Base-by-base conservation (phyloP, 2,888 invertebrate species). In the Ormyrus labotus region DNA sequence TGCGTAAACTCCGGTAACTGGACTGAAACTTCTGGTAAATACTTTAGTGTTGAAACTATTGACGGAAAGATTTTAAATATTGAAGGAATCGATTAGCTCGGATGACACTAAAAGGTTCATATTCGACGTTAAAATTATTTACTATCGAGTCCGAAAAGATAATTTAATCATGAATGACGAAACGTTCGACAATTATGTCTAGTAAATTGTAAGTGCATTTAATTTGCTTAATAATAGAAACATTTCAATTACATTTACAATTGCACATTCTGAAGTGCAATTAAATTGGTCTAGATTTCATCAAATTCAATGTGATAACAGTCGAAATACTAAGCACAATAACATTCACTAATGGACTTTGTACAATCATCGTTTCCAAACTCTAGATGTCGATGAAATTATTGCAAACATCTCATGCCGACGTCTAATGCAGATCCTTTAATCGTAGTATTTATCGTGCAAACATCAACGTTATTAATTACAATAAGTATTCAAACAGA, bases 261-360 rank as follows among this genome's bases (percentile, higher is more conserved):
- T 34, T n/a, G 34, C 10, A 8, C 6, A n/a, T 5, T 51, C 8
- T 45, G n/a, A 51, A 61, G 61, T 53, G 34, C 71, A 1, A 71
- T 51, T 51, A 45, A 71, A 61, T 71, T 71, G 61, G 7, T 51
- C 19, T 45, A 51, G 51, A 58, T 58, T 71, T 61, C 71, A 71
- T 71, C 19, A 71, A 71, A 71, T 45, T 51, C 34, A 71, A 71
- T 51, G 45, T 5, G 11, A 51, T 61, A 71, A 61, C 34, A 51
- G 9, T 34, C 7, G 34, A 55, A 60, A 61, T 61, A 8, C 51
- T 61, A 45, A 34, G 45, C 60, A 34, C 51, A 71, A 71, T 45
- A 55, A 55, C 47, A 71, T 61, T 51, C 53, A n/a, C 71, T 61
- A 61, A 61, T 71, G 58, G 51, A 11, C 51, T 71, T 7, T n/a